phyloP scores from a whole-genome alignment of 1,140 invertebrate genomes.

The Brachionus sp. region DNA sequence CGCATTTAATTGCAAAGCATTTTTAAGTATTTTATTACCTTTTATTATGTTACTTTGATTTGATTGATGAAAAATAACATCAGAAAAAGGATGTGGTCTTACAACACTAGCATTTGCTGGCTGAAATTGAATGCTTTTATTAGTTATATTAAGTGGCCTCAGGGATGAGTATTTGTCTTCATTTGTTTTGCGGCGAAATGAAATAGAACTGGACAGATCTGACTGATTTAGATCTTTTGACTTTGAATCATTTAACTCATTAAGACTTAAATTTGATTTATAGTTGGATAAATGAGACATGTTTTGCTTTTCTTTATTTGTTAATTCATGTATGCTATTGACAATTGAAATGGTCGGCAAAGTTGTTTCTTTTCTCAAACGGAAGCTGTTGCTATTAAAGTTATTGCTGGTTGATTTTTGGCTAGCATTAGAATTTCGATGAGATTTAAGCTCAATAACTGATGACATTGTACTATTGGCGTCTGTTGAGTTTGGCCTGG shows the following conservation, averaged over 20 bases:
- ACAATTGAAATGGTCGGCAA: conserved; percentile 40
- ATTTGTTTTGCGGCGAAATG: not conserved
- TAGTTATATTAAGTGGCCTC: not conserved
- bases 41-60: not conserved
- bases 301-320: conserved; percentile 21
- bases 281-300: conserved; percentile 25
- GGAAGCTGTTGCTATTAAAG: not conserved
- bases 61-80: not conserved
- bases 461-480: not conserved
- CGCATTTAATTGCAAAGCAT: too few relatives aligned
- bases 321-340: conserved; percentile 22
- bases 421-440: not conserved
- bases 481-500: not conserved
- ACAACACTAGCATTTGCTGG: not conserved
- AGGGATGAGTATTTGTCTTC: not conserved
- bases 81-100: conserved; percentile 17
- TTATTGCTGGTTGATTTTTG: not conserved
- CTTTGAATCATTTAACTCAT: not conserved
- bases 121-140: conserved; percentile 18
- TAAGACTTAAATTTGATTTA: conserved; percentile 15
- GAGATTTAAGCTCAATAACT: not conserved
- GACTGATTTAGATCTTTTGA: not conserved
- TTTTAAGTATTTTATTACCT: not conserved
- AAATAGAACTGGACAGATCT: not conserved
- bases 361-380: conserved; percentile 14